These are phyloP conservation scores for Zaprionus inermis DNA, from an alignment of 1,140 invertebrate species.

Conservation along the genomic window DNA sequence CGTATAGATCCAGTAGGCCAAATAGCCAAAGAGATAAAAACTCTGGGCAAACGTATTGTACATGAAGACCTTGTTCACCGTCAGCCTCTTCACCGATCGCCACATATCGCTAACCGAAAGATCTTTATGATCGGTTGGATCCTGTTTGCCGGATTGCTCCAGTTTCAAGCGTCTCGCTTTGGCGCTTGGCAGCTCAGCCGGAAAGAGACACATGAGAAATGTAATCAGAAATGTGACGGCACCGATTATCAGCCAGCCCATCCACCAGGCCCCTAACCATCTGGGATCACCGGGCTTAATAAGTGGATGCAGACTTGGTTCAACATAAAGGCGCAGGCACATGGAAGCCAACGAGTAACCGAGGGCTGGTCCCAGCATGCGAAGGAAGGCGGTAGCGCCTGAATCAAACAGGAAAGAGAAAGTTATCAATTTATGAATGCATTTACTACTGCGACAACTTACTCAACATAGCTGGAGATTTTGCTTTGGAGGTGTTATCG, in stretches of 20 bases:
- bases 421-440: not conserved
- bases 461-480: conserved; percentile 88
- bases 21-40: conserved; percentile 89
- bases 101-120: conserved; percentile 61
- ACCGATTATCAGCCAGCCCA: conserved; percentile 90
- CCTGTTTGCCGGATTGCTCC: not conserved
- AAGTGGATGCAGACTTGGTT: conserved; percentile 87
- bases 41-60: conserved; percentile 88
- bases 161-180: conserved; percentile 38
- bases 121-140: conserved; percentile 29
- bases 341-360: conserved; percentile 89
- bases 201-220: conserved; percentile 87
- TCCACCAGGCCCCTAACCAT: conserved; percentile 92
- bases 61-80: conserved; percentile 87
- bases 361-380: conserved; percentile 89
- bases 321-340: conserved; percentile 88
- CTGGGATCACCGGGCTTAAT: conserved; percentile 88
- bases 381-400: conserved; percentile 88
- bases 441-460: conserved; percentile 34
- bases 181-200: conserved; percentile 86
- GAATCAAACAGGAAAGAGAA: not conserved
- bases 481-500: conserved; percentile 88
- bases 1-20: conserved; percentile 90
- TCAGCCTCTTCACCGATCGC: conserved; percentile 68
- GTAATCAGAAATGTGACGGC: conserved; percentile 86